phyloP scores from a whole-genome alignment of 2,113 vertebrate genomes.

The Erythrocercus mccallii region DNA sequence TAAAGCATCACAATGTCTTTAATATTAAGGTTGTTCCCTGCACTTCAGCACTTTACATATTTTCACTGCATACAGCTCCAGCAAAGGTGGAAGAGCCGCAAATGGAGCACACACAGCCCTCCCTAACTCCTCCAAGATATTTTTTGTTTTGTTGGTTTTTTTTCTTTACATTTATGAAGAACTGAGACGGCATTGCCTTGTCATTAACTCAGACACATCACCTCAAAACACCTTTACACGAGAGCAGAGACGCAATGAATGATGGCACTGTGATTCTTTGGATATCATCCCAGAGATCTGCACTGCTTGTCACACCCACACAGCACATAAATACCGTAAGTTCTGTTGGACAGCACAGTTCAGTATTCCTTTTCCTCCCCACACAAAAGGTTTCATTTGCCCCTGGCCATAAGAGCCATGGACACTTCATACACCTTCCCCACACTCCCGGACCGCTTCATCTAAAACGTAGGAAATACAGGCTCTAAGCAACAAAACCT shows the following conservation, averaged over 20 bases:
- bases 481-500: neutral
- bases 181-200: neutral
- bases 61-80: neutral
- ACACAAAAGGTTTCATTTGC: neutral
- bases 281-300: neutral
- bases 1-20: neutral
- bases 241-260: neutral
- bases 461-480: neutral
- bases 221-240: neutral
- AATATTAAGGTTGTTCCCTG: neutral
- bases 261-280: neutral
- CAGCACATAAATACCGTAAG: neutral
- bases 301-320: neutral
- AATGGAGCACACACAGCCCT: accelerated
- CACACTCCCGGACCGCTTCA: accelerated
- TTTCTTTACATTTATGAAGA: neutral
- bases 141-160: neutral
- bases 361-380: neutral
- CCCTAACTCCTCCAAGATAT: neutral
- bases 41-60: neutral
- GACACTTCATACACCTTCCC: neutral
- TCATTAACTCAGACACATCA: neutral
- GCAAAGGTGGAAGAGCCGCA: neutral
- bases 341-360: neutral
- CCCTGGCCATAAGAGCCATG: neutral